These are phyloP conservation scores for Temnothorax rugatulus DNA, from an alignment of 2,888 invertebrate genomes.

Conservation along the genomic window DNA sequence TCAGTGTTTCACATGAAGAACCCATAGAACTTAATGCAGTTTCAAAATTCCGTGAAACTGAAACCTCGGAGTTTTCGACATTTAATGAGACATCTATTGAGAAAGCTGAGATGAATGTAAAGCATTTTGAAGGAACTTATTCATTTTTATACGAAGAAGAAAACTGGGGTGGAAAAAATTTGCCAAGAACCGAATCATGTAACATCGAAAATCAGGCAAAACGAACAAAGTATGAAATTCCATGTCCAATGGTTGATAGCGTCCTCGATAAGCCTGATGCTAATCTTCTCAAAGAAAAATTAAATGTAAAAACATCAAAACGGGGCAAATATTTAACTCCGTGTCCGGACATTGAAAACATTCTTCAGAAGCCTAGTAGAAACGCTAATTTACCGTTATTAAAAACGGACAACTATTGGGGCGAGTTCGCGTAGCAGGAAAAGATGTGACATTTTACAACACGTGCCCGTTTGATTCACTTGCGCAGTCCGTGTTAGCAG, in stretches of 20 bases:
- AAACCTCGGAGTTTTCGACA: too few relatives aligned
- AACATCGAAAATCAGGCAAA: background rate
- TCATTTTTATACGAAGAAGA: too few relatives aligned
- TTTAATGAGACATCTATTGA: too few relatives aligned
- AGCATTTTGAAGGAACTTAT: too few relatives aligned
- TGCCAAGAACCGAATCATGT: too few relatives aligned
- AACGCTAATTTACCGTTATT: background rate
- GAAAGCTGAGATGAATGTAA: too few relatives aligned
- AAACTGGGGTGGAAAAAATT: too few relatives aligned
- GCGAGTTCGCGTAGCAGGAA: background rate
- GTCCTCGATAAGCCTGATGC: background rate
- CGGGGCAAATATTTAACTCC: background rate
- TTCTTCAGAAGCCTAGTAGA: background rate
- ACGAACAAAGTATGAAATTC: background rate
- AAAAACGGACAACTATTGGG: background rate
- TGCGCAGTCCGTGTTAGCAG: background rate
- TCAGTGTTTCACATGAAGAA: too few relatives aligned
- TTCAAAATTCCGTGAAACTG: too few relatives aligned
- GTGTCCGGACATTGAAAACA: background rate
- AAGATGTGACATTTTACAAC: background rate
- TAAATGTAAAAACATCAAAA: background rate
- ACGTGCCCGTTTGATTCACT: conserved; percentile 4
- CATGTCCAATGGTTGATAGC: background rate
- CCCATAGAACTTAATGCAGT: too few relatives aligned
- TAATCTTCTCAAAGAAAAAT: background rate